Evolutionary conservation across 1,140 invertebrate genomes (phyloP), one percentile per base, ranked within the genome.

Genomic region (Oryzaephilus surinamensis): DNA sequence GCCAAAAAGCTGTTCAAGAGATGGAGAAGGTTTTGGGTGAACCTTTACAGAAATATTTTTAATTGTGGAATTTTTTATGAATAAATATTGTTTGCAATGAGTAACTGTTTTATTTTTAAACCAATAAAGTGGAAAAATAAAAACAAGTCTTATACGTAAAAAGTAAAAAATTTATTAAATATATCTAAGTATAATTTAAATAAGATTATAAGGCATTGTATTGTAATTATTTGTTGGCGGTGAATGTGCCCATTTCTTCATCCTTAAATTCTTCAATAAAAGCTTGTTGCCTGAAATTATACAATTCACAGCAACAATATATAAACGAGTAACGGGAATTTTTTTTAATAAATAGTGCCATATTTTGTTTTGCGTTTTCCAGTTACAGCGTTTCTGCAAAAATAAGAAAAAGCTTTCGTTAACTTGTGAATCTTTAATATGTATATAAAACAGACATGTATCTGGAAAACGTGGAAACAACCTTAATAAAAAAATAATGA

Each of bases 41-140:
- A 67, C 81, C 85, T 0, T 64, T 92, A 12, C 79, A 84, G 52
- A 84, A 86, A 72, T 86, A 87, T 65, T 79, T 87, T 52, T 85
- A 77, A 48, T n/a, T n/a, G n/a, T n/a, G n/a, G 19, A 34, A 32
- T 14, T 11, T 17, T 31, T 31, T 31, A 19, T 32, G 20, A 32
- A 32, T 32, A 32, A 32, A 32, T 19, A 13, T 32, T 32, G 26
- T 36, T 27, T 36, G 26, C 26, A 15, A 36, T 27, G 28, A 36
- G 33, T 26, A 26, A n/a, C 17, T 20, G 29, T 38, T 20, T 31
- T 38, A 31, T 29, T 30, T 17, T 28, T 33, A 27, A 28, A 31
- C 20, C n/a, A 21, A 18, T 38, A 20, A 38, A 38, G 36, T 26
- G 27, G 36, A 40, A 47, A 51, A 38, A 16, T 36, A 36, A 39